Percentiles rank a stretch among this genome's conserved stretches.
Evolutionary conservation across 2,888 invertebrate genomes (phyloP).

Genomic region (Trachelus tabidus): DNA sequence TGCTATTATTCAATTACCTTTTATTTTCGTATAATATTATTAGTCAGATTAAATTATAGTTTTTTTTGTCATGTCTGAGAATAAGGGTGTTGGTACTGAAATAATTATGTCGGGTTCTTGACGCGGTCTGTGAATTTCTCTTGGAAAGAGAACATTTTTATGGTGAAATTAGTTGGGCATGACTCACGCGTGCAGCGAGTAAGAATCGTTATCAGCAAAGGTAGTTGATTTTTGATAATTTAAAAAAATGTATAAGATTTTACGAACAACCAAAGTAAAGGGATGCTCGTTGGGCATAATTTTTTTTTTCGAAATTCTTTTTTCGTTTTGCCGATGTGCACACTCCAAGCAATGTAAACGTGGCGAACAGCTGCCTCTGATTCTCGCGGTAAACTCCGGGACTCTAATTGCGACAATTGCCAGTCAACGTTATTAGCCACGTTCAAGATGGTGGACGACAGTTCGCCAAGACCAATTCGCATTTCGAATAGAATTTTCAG

Average conservation of each 20-base stretch:
- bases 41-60: background rate
- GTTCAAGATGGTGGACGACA: background rate
- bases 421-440: slow-evolving; percentile 26
- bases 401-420: slow-evolving; percentile 53
- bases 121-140: background rate
- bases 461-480: background rate
- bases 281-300: too few species aligned
- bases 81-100: background rate
- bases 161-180: too few species aligned
- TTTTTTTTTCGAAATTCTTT: background rate
- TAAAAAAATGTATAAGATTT: too few species aligned
- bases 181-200: too few species aligned
- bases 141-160: too few species aligned
- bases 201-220: too few species aligned
- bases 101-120: background rate
- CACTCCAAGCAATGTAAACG: slow-evolving; percentile 12
- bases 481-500: background rate
- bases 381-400: slow-evolving; percentile 39
- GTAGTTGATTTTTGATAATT: too few species aligned
- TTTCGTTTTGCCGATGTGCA: background rate
- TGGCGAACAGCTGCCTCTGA: slow-evolving; percentile 41
- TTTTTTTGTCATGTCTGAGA: background rate
- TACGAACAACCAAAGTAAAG: too few species aligned
- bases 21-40: background rate
- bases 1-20: background rate